A percentile compares a stretch with the other conserved stretches of the same genome.
phyloP scores from a whole-genome alignment of 2,113 vertebrate species.

The Chelonoidis abingdonii region DNA sequence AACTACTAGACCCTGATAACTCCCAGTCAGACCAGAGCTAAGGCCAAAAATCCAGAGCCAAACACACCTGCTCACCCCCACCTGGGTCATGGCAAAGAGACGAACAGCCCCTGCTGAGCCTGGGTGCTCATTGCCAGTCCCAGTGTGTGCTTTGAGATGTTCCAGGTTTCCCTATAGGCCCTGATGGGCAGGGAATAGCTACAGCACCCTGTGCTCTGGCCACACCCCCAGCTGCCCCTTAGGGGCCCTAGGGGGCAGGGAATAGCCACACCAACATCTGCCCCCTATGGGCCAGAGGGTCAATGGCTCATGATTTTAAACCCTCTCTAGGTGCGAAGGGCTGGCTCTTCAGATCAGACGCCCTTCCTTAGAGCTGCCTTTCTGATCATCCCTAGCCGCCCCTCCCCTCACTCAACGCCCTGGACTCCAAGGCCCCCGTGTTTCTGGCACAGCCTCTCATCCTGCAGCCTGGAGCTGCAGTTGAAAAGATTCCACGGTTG shows the following conservation, averaged over 20 bases:
- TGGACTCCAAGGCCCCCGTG: background rate
- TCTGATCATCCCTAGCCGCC: background rate
- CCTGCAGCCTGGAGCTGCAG: background rate
- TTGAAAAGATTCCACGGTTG: background rate
- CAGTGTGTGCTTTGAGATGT: background rate
- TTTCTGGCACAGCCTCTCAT: background rate
- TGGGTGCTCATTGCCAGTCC: background rate
- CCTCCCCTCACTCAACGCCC: too few relatives aligned
- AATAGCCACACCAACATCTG: background rate
- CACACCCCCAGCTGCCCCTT: too few relatives aligned
- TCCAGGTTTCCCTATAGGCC: background rate
- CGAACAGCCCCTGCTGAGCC: background rate
- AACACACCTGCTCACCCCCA: background rate
- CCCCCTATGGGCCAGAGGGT: too few relatives aligned
- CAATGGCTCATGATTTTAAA: background rate
- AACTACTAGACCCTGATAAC: background rate
- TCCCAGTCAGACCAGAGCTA: background rate
- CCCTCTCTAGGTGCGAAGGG: background rate
- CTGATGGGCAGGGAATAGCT: background rate
- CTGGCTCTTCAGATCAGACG: background rate
- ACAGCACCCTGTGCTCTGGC: background rate
- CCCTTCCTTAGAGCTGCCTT: background rate
- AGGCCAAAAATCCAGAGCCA: background rate
- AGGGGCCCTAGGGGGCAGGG: background rate
- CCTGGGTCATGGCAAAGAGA: background rate